These are phyloP conservation scores for Ephestia elutella DNA, from an alignment of 1,140 invertebrate genomes.

Conservation along the genomic window DNA sequence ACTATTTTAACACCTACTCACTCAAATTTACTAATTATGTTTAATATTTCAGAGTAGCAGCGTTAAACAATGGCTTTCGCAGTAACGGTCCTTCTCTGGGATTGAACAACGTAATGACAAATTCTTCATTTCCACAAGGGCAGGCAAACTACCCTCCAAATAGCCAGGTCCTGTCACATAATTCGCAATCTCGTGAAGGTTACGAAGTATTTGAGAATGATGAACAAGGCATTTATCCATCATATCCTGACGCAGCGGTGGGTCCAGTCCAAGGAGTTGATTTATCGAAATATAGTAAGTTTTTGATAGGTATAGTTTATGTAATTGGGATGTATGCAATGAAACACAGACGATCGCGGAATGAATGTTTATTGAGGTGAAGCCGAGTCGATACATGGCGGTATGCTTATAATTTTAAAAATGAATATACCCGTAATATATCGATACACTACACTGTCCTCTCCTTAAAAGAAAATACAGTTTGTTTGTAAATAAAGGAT, in stretches of 20 bases:
- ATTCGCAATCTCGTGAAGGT: constrained; percentile 40
- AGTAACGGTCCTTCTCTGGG: constrained; percentile 29
- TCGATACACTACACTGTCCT: too few relatives aligned
- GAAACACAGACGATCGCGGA: too few relatives aligned
- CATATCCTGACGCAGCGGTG: constrained; percentile 26
- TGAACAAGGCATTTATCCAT: constrained; percentile 20
- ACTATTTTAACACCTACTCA: too few relatives aligned
- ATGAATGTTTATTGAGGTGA: too few relatives aligned
- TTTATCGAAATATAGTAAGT: constrained; percentile 50
- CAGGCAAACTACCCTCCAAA: not conserved
- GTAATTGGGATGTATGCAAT: too few relatives aligned
- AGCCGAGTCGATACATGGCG: too few relatives aligned
- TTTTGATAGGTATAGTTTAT: too few relatives aligned
- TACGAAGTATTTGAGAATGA: constrained; percentile 50
- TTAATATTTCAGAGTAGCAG: constrained; percentile 35
- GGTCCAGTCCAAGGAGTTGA: constrained; percentile 33
- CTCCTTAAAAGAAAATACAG: too few relatives aligned
- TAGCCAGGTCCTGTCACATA: constrained; percentile 1
- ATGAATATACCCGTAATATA: too few relatives aligned
- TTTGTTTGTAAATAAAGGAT: too few relatives aligned
- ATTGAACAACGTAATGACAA: not conserved
- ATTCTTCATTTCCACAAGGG: not conserved
- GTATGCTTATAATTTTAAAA: too few relatives aligned
- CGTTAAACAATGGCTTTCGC: constrained; percentile 46
- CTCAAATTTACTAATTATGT: constrained; percentile 1